phyloP scores from a whole-genome alignment of 2,797 vertebrate genomes.

The Mustela erminea region DNA sequence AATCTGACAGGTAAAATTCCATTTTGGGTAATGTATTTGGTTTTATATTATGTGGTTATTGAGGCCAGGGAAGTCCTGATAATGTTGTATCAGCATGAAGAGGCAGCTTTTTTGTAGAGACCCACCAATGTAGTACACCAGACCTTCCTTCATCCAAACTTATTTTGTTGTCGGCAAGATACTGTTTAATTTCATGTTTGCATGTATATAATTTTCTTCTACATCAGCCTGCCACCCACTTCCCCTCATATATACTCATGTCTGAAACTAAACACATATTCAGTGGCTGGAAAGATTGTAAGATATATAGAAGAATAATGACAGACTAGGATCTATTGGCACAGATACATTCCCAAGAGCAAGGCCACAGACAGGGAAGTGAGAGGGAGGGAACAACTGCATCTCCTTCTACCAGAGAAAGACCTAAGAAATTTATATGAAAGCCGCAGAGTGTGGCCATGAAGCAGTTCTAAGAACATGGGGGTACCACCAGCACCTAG shows the following conservation, averaged over 20 bases:
- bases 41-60: background rate
- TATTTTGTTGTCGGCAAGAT: background rate
- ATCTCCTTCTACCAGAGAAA: background rate
- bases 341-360: background rate
- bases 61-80: background rate
- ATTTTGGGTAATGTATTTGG: background rate
- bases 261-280: background rate
- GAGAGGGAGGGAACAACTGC: background rate
- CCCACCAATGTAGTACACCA: background rate
- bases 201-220: background rate
- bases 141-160: background rate
- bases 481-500: background rate
- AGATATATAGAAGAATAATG: background rate
- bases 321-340: background rate
- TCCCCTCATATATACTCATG: background rate
- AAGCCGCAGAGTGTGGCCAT: background rate
- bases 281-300: background rate
- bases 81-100: background rate
- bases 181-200: background rate
- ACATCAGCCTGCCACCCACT: background rate
- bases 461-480: background rate
- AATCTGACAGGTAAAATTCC: background rate
- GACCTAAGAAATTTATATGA: background rate
- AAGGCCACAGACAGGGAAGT: background rate
- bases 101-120: background rate